phyloP scores from a whole-genome alignment of 2,113 vertebrate genomes.

The Hemichromis elongatus region DNA sequence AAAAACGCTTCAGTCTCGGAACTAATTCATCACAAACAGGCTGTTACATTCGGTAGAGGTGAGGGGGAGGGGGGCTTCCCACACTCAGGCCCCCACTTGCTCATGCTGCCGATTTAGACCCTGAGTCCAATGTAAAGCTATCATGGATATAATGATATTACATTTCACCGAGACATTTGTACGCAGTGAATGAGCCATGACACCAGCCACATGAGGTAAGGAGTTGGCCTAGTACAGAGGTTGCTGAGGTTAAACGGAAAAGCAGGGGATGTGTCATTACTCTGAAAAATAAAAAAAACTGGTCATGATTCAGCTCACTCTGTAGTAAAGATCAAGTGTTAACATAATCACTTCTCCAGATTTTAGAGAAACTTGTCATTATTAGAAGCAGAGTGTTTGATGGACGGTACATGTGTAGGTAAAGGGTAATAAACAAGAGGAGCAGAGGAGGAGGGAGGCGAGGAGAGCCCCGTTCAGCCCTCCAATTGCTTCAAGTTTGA shows the following conservation, averaged over 20 bases:
- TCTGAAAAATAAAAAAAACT: slow-evolving; percentile 10
- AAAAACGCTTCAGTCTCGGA: not conserved
- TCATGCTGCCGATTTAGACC: slow-evolving; percentile 14
- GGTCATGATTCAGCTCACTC: slow-evolving; percentile 53
- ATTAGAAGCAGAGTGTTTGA: slow-evolving; percentile 19
- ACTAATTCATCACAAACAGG: slow-evolving; percentile 9
- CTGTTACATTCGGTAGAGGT: not conserved
- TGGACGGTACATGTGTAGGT: not conserved
- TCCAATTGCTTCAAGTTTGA: slow-evolving; percentile 18
- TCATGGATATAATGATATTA: slow-evolving; percentile 43
- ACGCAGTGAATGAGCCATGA: slow-evolving; percentile 43
- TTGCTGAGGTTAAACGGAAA: slow-evolving; percentile 59
- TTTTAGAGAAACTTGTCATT: slow-evolving; percentile 19
- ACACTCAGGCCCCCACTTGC: not conserved
- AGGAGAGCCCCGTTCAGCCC: not conserved
- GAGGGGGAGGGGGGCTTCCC: not conserved
- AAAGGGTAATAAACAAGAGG: not conserved
- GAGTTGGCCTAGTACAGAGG: slow-evolving; percentile 44
- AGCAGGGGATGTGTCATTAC: slow-evolving; percentile 62
- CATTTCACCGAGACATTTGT: slow-evolving; percentile 37
- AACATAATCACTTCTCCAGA: slow-evolving; percentile 60
- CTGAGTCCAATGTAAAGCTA: slow-evolving; percentile 18
- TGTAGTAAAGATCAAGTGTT: slow-evolving; percentile 52
- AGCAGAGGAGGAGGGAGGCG: not conserved
- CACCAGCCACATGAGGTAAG: slow-evolving; percentile 55